Evolutionary conservation across 2,888 invertebrate species (phyloP), one percentile per base, ranked within the genome.

Genomic region (Meteorus cinctellus): DNA sequence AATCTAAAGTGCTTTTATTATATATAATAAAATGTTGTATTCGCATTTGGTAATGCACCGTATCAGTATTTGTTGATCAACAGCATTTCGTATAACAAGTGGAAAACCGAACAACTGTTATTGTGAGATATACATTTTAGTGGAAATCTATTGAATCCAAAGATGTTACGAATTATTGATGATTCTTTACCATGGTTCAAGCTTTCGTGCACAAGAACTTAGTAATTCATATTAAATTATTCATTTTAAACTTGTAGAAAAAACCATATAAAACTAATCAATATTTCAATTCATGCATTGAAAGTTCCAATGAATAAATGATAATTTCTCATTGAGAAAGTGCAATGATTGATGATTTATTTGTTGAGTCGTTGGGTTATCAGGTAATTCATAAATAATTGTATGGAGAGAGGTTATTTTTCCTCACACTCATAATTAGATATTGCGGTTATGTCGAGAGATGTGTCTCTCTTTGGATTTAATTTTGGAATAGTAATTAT

Each of bases 331-430:
- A n/a, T 48, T 6, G n/a, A 6, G 8, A 19, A 19, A 19, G 24
- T 55, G 55, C n/a, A 55, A 19, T 55, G 24, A 55, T 19, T 55
- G 10, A 55, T 55, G 55, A 55, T 55, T 55, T 55, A 24, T 24
- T 55, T 19, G 8, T 55, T 24, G 4, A n/a, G 19, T 19, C 55
- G 19, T n/a, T 19, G 55, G 55, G 55, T 55, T 55, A 55, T 55
- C 55, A 55, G 24, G 55, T 55, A 55, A 5, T n/a, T 19, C 4
- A 55, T 55, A 8, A 8, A 55, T 8, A 19, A 24, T 55, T 24
- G 4, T 55, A n/a, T 55, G 8, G 5, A 19, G 55, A 55, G 55
- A 19, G 19, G 55, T 55, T 55, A 55, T 55, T 19, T 55, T 55
- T 24, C 0, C 55, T 16, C 48, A 16, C 16, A 5, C 14, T 48